These are phyloP conservation scores for Lathronympha strigana DNA, from an alignment of 2,888 invertebrate species.

Conservation along the genomic window DNA sequence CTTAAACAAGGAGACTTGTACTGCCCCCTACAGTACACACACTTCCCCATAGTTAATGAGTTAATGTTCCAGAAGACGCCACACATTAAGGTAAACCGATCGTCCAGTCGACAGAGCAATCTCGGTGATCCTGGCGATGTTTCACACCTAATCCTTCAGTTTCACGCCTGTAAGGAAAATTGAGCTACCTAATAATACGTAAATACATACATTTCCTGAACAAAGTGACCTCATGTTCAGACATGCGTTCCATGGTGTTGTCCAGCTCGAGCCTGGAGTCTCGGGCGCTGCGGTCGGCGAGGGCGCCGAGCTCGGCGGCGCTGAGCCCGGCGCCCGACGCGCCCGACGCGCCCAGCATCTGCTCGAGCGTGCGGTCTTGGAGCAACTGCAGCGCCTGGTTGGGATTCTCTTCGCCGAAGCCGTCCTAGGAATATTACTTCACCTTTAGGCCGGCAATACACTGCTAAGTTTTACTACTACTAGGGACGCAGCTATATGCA, in stretches of 20 bases:
- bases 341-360: constrained; percentile 59
- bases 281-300: constrained; percentile 48
- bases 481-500: no score
- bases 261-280: constrained; percentile 46
- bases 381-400: constrained; percentile 58
- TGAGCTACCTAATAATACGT: background rate
- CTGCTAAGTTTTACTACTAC: no score
- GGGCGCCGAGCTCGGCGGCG: constrained; percentile 47
- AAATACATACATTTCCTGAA: constrained; percentile 66
- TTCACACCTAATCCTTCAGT: no score
- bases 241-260: constrained; percentile 62
- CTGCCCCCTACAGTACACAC: no score
- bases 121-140: no score
- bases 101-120: no score
- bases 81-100: no score
- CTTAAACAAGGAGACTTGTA: no score
- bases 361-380: constrained; percentile 63
- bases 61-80: no score
- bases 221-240: constrained; percentile 63
- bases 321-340: constrained; percentile 57
- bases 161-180: background rate
- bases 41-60: no score
- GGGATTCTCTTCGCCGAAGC: constrained; percentile 71
- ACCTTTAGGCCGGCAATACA: no score
- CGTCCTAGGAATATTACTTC: constrained; percentile 58